These are phyloP conservation scores for Chaetura pelagica DNA, from an alignment of 2,113 vertebrate species.

Conservation along the genomic window DNA sequence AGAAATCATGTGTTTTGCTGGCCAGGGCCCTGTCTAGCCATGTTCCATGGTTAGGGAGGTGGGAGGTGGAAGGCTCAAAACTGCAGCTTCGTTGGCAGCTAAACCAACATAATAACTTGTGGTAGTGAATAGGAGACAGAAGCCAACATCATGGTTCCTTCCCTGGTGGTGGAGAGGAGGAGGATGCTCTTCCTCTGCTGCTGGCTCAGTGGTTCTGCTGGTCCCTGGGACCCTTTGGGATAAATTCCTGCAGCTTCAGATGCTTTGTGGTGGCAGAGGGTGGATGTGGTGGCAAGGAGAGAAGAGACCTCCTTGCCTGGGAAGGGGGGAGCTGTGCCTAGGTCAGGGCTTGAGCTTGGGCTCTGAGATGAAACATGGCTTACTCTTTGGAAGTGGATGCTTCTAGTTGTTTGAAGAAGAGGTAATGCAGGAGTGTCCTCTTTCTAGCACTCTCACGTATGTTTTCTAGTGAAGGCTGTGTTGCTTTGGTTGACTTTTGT, in stretches of 20 bases:
- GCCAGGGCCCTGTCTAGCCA: neutral
- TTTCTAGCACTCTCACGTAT: fast-evolving
- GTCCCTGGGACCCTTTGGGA: neutral
- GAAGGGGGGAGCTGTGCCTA: neutral
- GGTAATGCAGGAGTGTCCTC: fast-evolving
- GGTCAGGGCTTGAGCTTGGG: neutral
- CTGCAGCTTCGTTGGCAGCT: neutral
- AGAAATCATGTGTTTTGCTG: neutral
- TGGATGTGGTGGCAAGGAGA: neutral
- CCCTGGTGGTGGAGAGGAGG: neutral
- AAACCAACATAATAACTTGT: neutral
- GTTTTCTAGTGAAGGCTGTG: neutral
- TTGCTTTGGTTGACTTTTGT: neutral
- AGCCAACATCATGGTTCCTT: neutral
- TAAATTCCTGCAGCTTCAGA: neutral
- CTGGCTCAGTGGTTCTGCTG: fast-evolving
- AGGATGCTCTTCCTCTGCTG: neutral
- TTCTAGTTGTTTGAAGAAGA: neutral
- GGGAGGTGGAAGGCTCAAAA: neutral
- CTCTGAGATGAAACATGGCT: neutral
- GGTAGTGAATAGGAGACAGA: neutral
- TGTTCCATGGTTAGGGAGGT: fast-evolving
- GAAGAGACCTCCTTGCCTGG: neutral
- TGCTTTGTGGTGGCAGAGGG: neutral
- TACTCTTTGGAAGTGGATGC: neutral